Conservation (phyloP, 2,797 vertebrate species). For the Microhierax caerulescens region DNA sequence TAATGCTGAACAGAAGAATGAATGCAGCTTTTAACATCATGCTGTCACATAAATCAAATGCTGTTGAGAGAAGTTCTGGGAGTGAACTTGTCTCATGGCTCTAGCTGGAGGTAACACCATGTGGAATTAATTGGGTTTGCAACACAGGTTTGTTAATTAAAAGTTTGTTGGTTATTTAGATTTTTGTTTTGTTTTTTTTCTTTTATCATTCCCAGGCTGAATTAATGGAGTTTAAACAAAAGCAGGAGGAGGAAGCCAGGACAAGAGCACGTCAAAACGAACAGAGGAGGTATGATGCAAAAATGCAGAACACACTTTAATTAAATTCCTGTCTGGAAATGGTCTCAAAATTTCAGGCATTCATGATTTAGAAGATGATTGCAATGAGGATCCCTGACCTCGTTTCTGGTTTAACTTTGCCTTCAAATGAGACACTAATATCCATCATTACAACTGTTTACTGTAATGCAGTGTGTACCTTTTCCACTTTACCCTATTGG, state of each 20-base stretch:
- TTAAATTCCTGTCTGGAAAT: background rate
- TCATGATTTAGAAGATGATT: background rate
- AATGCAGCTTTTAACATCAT: background rate
- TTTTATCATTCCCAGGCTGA: conserved; percentile 76
- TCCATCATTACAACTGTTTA: background rate
- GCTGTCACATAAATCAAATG: background rate
- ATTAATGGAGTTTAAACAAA: conserved; percentile 67
- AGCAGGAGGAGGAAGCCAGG: conserved; percentile 71
- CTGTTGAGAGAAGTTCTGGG: background rate
- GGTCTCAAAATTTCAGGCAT: background rate
- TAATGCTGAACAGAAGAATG: background rate
- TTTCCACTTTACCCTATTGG: background rate
- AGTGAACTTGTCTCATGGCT: background rate
- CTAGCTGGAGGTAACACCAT: background rate
- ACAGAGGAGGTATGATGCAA: conserved; percentile 78
- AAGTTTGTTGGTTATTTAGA: background rate
- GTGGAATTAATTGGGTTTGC: conserved; percentile 32
- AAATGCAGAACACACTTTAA: background rate
- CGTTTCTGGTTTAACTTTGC: background rate
- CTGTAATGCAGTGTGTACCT: background rate
- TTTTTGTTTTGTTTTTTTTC: background rate
- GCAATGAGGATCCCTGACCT: background rate
- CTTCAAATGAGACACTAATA: background rate
- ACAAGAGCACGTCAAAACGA: conserved; percentile 67
- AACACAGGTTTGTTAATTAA: conserved; percentile 2